Evolutionary conservation across 2,888 invertebrate genomes (phyloP).

Genomic region (Alloplasta piceator): DNA sequence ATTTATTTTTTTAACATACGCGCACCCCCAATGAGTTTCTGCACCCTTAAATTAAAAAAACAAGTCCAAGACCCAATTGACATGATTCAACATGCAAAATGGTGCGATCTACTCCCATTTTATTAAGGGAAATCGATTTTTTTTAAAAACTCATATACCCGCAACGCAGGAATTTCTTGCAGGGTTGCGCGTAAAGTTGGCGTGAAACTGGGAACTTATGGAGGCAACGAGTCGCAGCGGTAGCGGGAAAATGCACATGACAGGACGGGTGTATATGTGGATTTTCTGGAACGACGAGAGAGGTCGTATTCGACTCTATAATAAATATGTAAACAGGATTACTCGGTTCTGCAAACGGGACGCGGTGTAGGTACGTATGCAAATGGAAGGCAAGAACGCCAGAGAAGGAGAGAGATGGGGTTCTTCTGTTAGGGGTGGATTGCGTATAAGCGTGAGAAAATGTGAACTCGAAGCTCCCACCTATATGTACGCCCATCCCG

Average conservation of each 20-base stretch:
- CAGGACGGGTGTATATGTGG: neutral
- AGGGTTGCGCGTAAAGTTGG: conserved; percentile 47
- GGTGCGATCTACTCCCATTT: neutral
- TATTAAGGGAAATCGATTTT: neutral
- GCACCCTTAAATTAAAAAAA: too few species aligned
- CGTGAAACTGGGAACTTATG: conserved; percentile 61
- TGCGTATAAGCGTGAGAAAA: conserved; percentile 10
- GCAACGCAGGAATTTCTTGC: conserved; percentile 50
- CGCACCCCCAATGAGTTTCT: too few species aligned
- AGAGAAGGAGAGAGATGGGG: conserved; percentile 1
- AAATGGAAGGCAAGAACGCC: conserved; percentile 55
- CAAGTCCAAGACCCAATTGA: too few species aligned
- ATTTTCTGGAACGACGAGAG: conserved; percentile 6
- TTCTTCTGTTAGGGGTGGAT: conserved; percentile 5
- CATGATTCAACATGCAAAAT: too few species aligned
- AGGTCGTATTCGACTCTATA: conserved; percentile 63
- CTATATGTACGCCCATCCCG: conserved; percentile 20
- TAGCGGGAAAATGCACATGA: neutral
- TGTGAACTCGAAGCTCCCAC: conserved; percentile 5
- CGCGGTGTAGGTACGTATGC: conserved; percentile 58
- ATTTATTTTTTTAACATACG: too few species aligned
- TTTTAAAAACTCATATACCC: too few species aligned
- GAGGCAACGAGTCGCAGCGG: conserved; percentile 45
- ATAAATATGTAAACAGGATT: conserved; percentile 72
- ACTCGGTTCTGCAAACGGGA: conserved; percentile 58